phyloP scores from a whole-genome alignment of 2,113 vertebrate species.

The zebrafish (Danio rerio) region GRCz12tu NC_133198.1:40605501-40606000 shows the following conservation, averaged over 20 bases:
- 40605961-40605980: no score
- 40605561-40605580: background rate
- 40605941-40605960: no score
- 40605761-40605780: background rate
- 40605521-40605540: slow-evolving; percentile 60
- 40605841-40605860: no score
- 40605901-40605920: no score
- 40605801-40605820: no score
- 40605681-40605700: background rate
- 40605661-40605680: background rate
- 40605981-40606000: no score
- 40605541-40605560: slow-evolving; percentile 30
- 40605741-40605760: background rate
- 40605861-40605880: no score
- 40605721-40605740: slow-evolving; percentile 10
- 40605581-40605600: background rate
- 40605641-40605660: slow-evolving; percentile 20
- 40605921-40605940: no score
- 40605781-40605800: no score
- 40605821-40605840: no score
- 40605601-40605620: background rate
- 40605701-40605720: background rate
- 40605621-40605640: slow-evolving; percentile 21
- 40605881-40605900: no score
- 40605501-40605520: slow-evolving; percentile 79